Evolutionary conservation across 2,888 invertebrate genomes (phyloP).

Genomic region (Didymodactylos carnosus): DNA sequence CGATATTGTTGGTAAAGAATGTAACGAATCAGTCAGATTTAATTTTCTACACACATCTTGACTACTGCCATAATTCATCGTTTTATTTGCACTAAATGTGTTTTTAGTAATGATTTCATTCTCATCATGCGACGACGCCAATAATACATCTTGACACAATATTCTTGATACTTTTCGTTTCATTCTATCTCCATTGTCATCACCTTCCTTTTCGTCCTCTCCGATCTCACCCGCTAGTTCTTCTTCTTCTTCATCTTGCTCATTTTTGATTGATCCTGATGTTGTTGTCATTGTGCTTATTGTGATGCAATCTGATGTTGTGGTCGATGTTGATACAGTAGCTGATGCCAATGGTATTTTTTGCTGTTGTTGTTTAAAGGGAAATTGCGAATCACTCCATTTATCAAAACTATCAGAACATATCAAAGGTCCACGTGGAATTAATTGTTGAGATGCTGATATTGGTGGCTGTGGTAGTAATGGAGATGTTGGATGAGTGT

Average conservation of each 20-base stretch:
- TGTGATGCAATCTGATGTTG: not conserved
- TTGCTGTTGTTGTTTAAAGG: not conserved
- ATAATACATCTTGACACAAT: not conserved
- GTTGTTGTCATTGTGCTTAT: not conserved
- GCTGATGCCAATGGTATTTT: not conserved
- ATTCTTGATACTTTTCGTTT: not conserved
- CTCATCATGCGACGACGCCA: not conserved
- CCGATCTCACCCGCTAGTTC: not conserved
- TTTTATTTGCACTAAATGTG: not conserved
- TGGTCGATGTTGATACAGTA: not conserved
- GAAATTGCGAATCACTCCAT: not conserved
- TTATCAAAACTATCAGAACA: slow-evolving; percentile 6
- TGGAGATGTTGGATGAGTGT: not conserved
- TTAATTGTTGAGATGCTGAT: not conserved
- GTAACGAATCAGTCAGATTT: not conserved
- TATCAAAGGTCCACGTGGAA: slow-evolving; percentile 12
- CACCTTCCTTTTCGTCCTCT: not conserved
- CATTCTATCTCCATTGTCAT: not conserved
- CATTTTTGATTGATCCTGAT: not conserved
- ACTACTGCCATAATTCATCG: not conserved
- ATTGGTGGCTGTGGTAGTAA: not conserved
- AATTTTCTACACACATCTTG: not conserved
- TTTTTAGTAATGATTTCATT: too few relatives aligned
- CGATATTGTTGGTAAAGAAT: not conserved
- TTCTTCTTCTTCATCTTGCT: not conserved